Evolutionary conservation across 2,797 vertebrate species (phyloP), one percentile per base, ranked within the genome.

Genomic region (Aeoliscus strigatus): DNA sequence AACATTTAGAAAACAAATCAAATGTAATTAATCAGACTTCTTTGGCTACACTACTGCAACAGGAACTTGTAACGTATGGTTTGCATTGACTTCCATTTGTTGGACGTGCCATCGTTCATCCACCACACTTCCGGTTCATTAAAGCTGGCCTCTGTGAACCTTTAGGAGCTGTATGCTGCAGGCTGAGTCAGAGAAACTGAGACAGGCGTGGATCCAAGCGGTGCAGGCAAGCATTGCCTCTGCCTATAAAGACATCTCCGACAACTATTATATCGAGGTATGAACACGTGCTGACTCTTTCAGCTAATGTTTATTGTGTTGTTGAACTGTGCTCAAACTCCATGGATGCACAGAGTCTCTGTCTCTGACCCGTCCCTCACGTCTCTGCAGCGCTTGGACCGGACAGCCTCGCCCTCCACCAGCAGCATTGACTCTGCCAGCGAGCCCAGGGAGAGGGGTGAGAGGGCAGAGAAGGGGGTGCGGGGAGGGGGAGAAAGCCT

Each of bases 161-260:
- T 8, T 15, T 0, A 99, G 96, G 91, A 99, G 94, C 85, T 99
- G 96, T 49, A 97, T 99, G 93, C 88, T 99, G 27, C 96, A 99
- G 84, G 96, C 96, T 0, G 96, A 99, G 75, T 98, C 94, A 0
- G 95, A 99, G 86, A 96, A 93, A 68, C 88, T 97, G 3, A 82
- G 95, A 9, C 92, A 90, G 51, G 88, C 92, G 1, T 99, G 96
- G 96, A 94, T 97, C 51, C 95, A 94, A 46, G 96, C 96, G 0
- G 96, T 99, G 11, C 95, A 97, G 27, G 95, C 96, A 1, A 99
- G 96, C 88, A 98, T 98, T 0, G 96, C 94, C 17, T 96, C 95
- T 0, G 96, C 96, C 0, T 98, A 96, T 85, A 83, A 93, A 30
- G 95, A 97, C 80, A 96, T 91, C 34, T 94, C 95, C 0, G 94